A percentile compares a stretch with the other conserved stretches of the same genome.
These are phyloP conservation scores for Sweltsa coloradensis DNA, from an alignment of 1,140 invertebrate species.

Conservation along the genomic window DNA sequence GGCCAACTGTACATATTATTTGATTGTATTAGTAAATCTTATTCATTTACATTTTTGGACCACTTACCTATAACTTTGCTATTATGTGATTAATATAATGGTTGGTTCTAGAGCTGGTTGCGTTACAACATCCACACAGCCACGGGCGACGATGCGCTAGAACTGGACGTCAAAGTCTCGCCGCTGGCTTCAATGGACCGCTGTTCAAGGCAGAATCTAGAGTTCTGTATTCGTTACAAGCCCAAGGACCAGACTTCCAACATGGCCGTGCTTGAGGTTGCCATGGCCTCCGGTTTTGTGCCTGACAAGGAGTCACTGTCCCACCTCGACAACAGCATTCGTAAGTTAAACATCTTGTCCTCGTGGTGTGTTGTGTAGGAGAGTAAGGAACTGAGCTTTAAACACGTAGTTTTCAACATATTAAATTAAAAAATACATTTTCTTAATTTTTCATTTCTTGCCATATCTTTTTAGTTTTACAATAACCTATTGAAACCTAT, in stretches of 20 bases:
- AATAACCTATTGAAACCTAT: not conserved
- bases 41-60: too few species aligned
- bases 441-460: not conserved
- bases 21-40: too few species aligned
- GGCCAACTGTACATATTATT: too few species aligned
- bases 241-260: slow-evolving; percentile 35
- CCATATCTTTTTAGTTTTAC: not conserved
- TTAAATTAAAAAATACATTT: not conserved
- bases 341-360: not conserved
- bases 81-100: too few species aligned
- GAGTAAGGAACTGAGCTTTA: too few species aligned
- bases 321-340: too few species aligned
- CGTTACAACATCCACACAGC: slow-evolving; percentile 34
- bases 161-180: slow-evolving; percentile 25
- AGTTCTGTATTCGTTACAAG: slow-evolving; percentile 31
- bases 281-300: slow-evolving; percentile 49
- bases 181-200: slow-evolving; percentile 25
- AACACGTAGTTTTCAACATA: too few species aligned
- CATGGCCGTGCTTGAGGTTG: slow-evolving; percentile 51
- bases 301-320: slow-evolving; percentile 35
- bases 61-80: too few species aligned
- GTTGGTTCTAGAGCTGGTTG: too few species aligned
- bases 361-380: not conserved
- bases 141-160: slow-evolving; percentile 31
- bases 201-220: slow-evolving; percentile 29